Conservation (phyloP, 2,797 vertebrate genomes). For the Bradypodion ventrale region DNA sequence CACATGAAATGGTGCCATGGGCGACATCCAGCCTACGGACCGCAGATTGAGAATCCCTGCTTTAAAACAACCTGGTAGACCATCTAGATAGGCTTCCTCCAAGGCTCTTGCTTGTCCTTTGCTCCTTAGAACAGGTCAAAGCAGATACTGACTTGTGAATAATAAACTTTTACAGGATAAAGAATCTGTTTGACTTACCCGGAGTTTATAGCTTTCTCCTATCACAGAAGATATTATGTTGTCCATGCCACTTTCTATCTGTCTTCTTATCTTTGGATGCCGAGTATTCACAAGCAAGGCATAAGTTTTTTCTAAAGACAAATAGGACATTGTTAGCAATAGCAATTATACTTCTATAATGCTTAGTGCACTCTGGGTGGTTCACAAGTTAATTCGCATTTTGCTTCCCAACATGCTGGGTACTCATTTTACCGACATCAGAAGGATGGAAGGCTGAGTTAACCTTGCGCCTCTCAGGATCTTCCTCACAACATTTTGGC, state of each 20-base stretch:
- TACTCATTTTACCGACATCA: no score
- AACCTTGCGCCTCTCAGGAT: no score
- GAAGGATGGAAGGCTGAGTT: no score
- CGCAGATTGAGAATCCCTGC: no score
- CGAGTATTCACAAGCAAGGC: constrained; percentile 74
- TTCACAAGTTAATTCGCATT: no score
- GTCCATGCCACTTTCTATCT: constrained; percentile 72
- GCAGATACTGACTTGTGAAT: not conserved
- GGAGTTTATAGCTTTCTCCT: constrained; percentile 73
- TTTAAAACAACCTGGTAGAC: not conserved
- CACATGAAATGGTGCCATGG: no score
- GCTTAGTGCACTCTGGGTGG: no score
- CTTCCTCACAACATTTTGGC: no score
- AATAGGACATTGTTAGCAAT: constrained; percentile 27
- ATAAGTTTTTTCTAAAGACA: constrained; percentile 67
- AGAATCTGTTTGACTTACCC: constrained; percentile 55
- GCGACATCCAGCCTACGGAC: no score
- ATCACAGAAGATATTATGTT: constrained; percentile 71
- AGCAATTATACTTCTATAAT: no score
- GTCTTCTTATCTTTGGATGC: constrained; percentile 73
- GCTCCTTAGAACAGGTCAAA: not conserved
- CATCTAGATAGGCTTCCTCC: not conserved
- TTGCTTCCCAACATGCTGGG: no score
- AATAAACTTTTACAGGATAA: not conserved
- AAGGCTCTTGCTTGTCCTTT: not conserved